phyloP scores from a whole-genome alignment of 2,888 invertebrate genomes.

The Macrophya alboannulata region DNA sequence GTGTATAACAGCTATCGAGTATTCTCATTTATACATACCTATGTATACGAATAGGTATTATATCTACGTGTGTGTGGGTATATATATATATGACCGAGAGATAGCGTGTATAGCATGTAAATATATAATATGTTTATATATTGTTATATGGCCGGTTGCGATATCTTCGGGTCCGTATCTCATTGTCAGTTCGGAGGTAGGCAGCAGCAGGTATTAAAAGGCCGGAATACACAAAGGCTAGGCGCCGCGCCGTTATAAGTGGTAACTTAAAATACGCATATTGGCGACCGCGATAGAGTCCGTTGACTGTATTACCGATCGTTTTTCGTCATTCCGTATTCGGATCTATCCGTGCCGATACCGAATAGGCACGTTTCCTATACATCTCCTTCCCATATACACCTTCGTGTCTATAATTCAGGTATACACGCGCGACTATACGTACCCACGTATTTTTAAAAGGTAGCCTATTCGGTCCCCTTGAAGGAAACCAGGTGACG shows the following conservation, averaged over 20 bases:
- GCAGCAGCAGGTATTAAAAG: background rate
- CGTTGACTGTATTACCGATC: conserved; percentile 46
- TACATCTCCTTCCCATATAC: background rate
- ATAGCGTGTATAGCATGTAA: conserved; percentile 10
- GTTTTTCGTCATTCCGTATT: conserved; percentile 29
- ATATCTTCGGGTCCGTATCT: conserved; percentile 37
- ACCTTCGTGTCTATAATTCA: too few relatives aligned
- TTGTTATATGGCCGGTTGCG: conserved; percentile 8
- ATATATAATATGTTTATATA: background rate
- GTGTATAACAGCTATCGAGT: background rate
- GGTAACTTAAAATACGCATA: conserved; percentile 4
- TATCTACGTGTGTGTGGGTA: background rate
- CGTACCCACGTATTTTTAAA: background rate
- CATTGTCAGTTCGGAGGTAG: background rate
- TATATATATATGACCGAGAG: background rate
- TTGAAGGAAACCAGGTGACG: conserved; percentile 31
- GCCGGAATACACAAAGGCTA: conserved; percentile 19
- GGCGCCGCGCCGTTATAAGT: background rate
- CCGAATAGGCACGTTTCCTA: conserved; percentile 5
- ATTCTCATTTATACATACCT: background rate
- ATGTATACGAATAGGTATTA: background rate
- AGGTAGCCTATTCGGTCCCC: background rate
- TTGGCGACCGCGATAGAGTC: conserved; percentile 48
- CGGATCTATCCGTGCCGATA: conserved; percentile 13
- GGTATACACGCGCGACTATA: background rate